phyloP scores from a whole-genome alignment of 2,888 invertebrate genomes.

The Coleophora flavipennella region DNA sequence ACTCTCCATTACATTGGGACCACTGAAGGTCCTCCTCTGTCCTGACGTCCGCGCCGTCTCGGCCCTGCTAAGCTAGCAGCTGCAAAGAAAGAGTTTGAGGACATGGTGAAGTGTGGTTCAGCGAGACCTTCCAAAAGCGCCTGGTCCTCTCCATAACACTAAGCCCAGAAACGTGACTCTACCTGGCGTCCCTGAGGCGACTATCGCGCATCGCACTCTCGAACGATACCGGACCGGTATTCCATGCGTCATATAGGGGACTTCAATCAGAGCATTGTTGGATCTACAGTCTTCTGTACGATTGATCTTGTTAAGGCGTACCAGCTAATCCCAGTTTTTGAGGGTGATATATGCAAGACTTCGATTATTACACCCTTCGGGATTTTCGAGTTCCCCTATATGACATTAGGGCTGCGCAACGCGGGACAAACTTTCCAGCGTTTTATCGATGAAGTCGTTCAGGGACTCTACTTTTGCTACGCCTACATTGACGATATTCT shows the following conservation, averaged over 20 bases:
- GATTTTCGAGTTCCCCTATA: too few relatives aligned
- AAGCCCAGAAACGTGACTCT: conserved; percentile 21
- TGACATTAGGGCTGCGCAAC: too few relatives aligned
- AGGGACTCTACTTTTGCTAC: neutral
- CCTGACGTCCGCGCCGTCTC: conserved; percentile 13
- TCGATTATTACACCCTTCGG: neutral
- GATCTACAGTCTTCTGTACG: neutral
- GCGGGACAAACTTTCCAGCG: too few relatives aligned
- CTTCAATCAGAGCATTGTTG: neutral
- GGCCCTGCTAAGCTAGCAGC: conserved; percentile 16
- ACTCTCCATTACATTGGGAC: conserved; percentile 19
- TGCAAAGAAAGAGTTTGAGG: too few relatives aligned
- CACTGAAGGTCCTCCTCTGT: conserved; percentile 8
- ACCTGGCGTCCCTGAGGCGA: too few relatives aligned
- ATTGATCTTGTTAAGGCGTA: neutral
- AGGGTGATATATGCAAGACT: neutral
- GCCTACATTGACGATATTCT: neutral
- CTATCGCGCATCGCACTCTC: conserved; percentile 18
- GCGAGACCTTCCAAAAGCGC: conserved; percentile 16
- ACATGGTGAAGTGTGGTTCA: conserved; percentile 16
- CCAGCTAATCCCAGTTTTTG: neutral
- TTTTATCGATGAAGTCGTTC: too few relatives aligned
- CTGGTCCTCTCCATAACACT: conserved; percentile 25
- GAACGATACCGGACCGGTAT: neutral
- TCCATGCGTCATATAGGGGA: neutral